phyloP scores from a whole-genome alignment of 2,888 invertebrate genomes.

The Ptychoptera contaminata region DNA sequence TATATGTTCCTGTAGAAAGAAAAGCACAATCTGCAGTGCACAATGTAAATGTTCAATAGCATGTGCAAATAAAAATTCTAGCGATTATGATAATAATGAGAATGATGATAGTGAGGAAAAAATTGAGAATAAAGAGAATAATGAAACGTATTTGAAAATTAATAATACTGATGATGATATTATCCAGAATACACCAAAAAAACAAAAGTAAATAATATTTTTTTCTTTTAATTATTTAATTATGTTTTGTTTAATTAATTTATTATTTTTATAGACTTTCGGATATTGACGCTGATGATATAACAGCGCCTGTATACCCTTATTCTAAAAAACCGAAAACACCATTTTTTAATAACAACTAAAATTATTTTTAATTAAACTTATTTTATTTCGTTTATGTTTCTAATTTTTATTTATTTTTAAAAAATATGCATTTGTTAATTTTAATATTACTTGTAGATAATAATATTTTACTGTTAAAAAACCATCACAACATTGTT shows the following conservation, averaged over 20 bases:
- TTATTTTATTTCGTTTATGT: too few species aligned
- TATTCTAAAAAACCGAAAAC: not conserved
- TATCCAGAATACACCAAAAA: not conserved
- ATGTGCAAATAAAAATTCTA: conserved; percentile 27
- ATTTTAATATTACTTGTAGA: too few species aligned
- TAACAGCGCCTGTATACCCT: not conserved
- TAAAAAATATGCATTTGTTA: too few species aligned
- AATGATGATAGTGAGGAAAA: not conserved
- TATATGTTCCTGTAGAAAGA: conserved; percentile 43
- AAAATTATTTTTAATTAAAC: too few species aligned
- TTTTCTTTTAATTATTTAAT: not conserved
- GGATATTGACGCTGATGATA: not conserved
- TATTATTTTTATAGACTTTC: not conserved
- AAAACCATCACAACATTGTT: too few species aligned
- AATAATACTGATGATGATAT: not conserved
- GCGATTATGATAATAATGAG: conserved; percentile 1
- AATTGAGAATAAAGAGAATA: not conserved
- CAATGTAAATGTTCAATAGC: conserved; percentile 38
- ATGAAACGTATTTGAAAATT: not conserved
- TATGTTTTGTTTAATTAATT: too few species aligned
- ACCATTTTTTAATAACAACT: not conserved
- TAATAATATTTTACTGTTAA: too few species aligned
- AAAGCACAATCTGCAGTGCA: conserved; percentile 29
- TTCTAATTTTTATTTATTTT: too few species aligned
- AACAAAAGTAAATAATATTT: not conserved